Base-by-base conservation (phyloP, 2,113 vertebrate genomes). In the Alces alces region DNA sequence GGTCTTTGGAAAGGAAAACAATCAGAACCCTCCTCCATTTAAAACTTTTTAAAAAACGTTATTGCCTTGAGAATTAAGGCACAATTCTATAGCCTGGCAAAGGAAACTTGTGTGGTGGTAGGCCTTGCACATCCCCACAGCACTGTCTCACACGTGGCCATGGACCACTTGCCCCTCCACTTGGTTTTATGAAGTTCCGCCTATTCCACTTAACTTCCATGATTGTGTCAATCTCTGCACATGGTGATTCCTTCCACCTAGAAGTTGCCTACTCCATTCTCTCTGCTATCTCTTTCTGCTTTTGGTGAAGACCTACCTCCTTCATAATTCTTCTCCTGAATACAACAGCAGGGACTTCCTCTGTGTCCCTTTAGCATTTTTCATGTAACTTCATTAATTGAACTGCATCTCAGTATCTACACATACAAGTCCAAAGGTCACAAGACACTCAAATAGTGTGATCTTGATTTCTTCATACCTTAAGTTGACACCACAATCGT, bases 111-210 rank as follows among this genome's bases (percentile, higher is more conserved):
- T 58, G 3, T 1, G 0, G 7, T 28, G 2, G 25, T 30, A 28
- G 5, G 16, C 3, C 1, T 12, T 66, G 2, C 5, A 1, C 79
- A 7, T 27, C 9, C 78, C 36, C 27, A 57, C 1, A 25, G n/a
- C 10, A 9, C 25, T 19, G 16, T 80, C 25, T 87, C 30, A 39
- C 1, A 36, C 15, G 55, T 82, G 7, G 21, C 7, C 6, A 17
- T 9, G 9, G 1, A 30, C 45, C 6, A 30, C 1, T 76, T 86
- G 43, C 4, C 33, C 3, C 96, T 43, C 58, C 2, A 11, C 2
- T 60, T 89, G 16, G 9, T 87, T 3, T 80, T 55, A 33, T 58
- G n/a, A 88, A 11, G n/a, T 61, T 43, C 10, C 7, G 16, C 23
- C 33, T 66, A 2, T 64, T 84, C 39, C 79, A 13, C 12, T 93